Evolutionary conservation across 2,113 vertebrate genomes (phyloP).

Genomic region (Lucifuga dentata): DNA sequence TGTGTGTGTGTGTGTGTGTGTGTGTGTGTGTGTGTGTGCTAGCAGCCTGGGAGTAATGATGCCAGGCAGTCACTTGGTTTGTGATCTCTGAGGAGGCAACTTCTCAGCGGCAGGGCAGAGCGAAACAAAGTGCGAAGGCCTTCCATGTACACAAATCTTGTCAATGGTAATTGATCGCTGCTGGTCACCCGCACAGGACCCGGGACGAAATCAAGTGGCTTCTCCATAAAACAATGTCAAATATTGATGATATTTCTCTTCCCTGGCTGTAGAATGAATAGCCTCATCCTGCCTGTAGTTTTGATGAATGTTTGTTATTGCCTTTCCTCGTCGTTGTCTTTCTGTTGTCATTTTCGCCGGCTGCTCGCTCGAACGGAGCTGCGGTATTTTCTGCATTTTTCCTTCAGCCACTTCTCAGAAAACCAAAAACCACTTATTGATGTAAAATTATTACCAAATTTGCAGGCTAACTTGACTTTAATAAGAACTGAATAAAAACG

Average conservation of each 20-base stretch:
- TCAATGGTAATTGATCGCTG: slow-evolving; percentile 83
- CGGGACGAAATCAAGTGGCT: slow-evolving; percentile 84
- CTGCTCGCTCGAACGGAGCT: slow-evolving; percentile 31
- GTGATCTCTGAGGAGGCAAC: slow-evolving; percentile 77
- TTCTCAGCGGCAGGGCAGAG: slow-evolving; percentile 62
- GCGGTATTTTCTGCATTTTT: slow-evolving; percentile 34
- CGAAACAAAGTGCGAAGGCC: slow-evolving; percentile 75
- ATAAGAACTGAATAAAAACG: slow-evolving; percentile 7
- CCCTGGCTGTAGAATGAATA: slow-evolving; percentile 80
- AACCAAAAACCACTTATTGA: slow-evolving; percentile 9
- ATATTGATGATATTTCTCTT: slow-evolving; percentile 88
- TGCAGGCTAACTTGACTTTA: neutral
- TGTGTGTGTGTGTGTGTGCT: slow-evolving; percentile 9
- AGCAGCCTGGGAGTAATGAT: slow-evolving; percentile 55
- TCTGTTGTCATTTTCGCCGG: slow-evolving; percentile 69
- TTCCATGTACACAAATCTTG: slow-evolving; percentile 82
- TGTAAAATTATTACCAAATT: slow-evolving; percentile 2
- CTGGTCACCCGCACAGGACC: slow-evolving; percentile 80
- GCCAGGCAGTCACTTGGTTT: slow-evolving; percentile 56
- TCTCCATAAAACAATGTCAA: slow-evolving; percentile 87
- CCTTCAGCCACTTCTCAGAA: slow-evolving; percentile 11
- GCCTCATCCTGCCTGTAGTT: slow-evolving; percentile 78
- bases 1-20: too few species aligned
- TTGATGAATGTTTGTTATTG: slow-evolving; percentile 86
- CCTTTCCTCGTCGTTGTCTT: slow-evolving; percentile 73